These are phyloP conservation scores for Tachuris rubrigastra DNA, from an alignment of 2,113 vertebrate genomes.

Conservation along the genomic window DNA sequence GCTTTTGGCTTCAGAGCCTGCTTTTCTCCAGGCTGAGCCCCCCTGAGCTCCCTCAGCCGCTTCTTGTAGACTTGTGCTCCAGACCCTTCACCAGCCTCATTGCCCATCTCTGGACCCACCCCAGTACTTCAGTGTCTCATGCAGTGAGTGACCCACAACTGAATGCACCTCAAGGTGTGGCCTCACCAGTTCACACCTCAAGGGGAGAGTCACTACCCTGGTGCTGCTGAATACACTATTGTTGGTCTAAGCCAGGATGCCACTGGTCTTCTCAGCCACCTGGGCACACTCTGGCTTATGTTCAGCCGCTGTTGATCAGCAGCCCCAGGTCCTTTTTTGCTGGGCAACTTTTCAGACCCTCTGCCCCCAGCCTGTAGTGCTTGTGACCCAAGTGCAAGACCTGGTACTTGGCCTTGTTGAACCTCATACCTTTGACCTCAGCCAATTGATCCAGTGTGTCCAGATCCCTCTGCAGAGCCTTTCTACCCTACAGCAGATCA, in stretches of 20 bases:
- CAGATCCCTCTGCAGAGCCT: neutral
- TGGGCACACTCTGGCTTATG: neutral
- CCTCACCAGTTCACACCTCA: neutral
- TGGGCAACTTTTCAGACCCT: neutral
- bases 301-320: neutral
- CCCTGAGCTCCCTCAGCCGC: neutral
- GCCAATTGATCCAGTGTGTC: neutral
- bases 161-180: neutral
- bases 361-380: neutral
- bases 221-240: neutral
- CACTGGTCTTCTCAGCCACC: neutral
- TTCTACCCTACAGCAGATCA: neutral
- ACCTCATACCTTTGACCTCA: no score
- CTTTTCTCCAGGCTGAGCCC: neutral
- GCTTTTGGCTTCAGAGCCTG: no score
- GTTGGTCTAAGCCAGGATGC: no score
- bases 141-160: no score
- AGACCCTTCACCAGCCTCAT: neutral
- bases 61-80: neutral
- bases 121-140: neutral
- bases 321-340: neutral
- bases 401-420: no score
- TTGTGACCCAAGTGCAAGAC: neutral
- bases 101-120: accelerated
- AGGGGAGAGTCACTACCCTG: no score